Base-by-base conservation (phyloP, 2,888 invertebrate species). In the Syrista parreyssii region DNA sequence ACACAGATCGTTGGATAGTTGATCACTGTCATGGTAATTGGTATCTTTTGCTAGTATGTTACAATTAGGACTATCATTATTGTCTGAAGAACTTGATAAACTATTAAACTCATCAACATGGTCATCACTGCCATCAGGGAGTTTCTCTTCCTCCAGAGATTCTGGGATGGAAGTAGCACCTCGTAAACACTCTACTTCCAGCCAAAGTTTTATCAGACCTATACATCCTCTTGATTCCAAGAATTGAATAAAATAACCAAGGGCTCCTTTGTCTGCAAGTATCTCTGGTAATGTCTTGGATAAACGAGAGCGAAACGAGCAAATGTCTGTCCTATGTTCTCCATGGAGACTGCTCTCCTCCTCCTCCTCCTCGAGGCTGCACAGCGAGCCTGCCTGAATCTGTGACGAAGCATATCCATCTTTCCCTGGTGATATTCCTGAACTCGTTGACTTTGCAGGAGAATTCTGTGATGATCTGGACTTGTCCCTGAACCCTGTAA, bases 231-330 rank as follows among this genome's bases (percentile, higher is more conserved):
- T 93, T n/a, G 94, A 93, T 87, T 97, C 97, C 94, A 98, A 94
- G 91, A 95, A 98, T 87, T 97, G 96, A 77, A 97, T 94, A 90
- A 98, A 97, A 91, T 97, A 96, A 74, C 95, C 95, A 35, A 98
- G 92, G 78, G 96, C 96, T 89, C 95, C 95, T 89, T 96, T 96
- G 91, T 97, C 97, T 35, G 93, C 92, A 30, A 98, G 92, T 82
- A 97, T 94, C 87, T 97, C 96, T 79, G 93, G 92, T 79, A 98
- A 92, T 76, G 94, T 95, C 92, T 96, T 94, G 6, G 96, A 96
- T 76, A 98, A 92, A 78, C 95, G 94, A 0, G 95, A 95, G 74
- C 85, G 82, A 83, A 93, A 92, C 83, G 92, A 92, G 79, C 92
- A 91, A 82, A 92, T 92, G 68, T 87, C 86, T 3, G 34, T 11